phyloP scores from a whole-genome alignment of 2,797 vertebrate species.

The Ceryle rudis region DNA sequence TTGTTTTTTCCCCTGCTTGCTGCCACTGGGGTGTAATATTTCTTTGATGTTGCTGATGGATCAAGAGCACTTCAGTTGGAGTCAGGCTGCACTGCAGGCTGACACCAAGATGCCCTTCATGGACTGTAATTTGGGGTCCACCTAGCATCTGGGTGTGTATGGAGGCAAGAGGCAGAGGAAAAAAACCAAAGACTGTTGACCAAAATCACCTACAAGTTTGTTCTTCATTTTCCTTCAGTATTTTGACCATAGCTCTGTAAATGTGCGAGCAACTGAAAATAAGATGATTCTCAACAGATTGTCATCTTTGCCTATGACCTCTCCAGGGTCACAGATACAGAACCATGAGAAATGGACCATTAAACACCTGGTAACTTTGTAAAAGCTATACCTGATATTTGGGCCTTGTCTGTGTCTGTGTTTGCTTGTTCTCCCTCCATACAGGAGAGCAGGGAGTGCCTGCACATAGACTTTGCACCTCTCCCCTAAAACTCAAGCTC shows the following conservation, averaged over 20 bases:
- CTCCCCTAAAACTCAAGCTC: background rate
- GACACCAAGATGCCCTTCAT: background rate
- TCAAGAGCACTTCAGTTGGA: slow-evolving; percentile 55
- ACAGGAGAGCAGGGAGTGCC: background rate
- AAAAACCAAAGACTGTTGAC: background rate
- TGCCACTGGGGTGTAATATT: slow-evolving; percentile 36
- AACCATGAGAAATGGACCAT: background rate
- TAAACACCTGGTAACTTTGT: background rate
- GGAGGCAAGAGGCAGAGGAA: background rate
- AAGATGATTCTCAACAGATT: background rate
- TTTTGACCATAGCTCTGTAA: background rate
- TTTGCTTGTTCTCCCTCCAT: rapidly evolving
- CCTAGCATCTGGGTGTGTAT: background rate
- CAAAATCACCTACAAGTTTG: background rate
- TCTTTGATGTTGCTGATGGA: slow-evolving; percentile 32
- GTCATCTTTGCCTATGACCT: background rate
- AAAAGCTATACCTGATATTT: rapidly evolving
- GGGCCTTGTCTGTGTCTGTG: too few species aligned
- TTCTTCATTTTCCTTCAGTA: background rate
- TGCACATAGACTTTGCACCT: background rate
- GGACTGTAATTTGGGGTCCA: background rate
- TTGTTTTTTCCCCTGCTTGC: slow-evolving; percentile 36
- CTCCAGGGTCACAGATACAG: background rate
- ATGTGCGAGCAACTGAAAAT: background rate
- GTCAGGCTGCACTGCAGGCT: background rate